Evolutionary conservation across 2,888 invertebrate species (phyloP), one percentile per base, ranked within the genome.

Genomic region (Eulithis prunata): DNA sequence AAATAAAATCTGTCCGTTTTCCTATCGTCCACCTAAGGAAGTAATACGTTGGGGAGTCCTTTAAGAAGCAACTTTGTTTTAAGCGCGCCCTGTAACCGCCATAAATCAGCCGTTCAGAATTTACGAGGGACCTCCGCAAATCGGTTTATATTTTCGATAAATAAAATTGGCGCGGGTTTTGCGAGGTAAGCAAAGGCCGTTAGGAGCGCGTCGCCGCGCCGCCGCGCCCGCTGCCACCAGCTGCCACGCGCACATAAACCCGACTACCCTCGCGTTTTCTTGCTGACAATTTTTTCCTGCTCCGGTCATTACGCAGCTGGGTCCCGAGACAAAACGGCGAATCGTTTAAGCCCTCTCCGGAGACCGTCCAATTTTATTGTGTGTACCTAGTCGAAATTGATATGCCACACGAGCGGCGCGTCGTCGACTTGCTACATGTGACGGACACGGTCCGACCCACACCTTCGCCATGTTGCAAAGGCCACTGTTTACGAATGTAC

Each of bases 91-190:
- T 87, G 91, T 88, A 89, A 86, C 88, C 89, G 88, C 88, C 84
- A 91, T 92, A 92, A 92, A 92, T 92, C 91, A 90, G 84, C 85
- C 86, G 85, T 90, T 86, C 85, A 81, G 87, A 89, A 86, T 91
- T 92, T 92, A 92, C 91, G 92, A 90, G 83, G 88, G 88, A 83
- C 88, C 89, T 90, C 89, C 85, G 92, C 89, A 91, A 92, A 93
- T 92, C 91, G 92, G 91, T 92, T 93, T 93, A 93, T 92, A 93
- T 92, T 92, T 92, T 92, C 93, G 93, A 93, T 93, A 93, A 93
- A 93, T 93, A 93, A 92, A 93, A 92, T 92, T 91, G 92, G 92
- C 92, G 89, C 90, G 89, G 90, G 90, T 91, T 93, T 91, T 91
- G 93, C 92, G 87, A 91, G 90, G 91, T 91, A 92, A 92, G 93